Conservation (phyloP, 1,140 invertebrate species). For the Thrips palmi region DNA sequence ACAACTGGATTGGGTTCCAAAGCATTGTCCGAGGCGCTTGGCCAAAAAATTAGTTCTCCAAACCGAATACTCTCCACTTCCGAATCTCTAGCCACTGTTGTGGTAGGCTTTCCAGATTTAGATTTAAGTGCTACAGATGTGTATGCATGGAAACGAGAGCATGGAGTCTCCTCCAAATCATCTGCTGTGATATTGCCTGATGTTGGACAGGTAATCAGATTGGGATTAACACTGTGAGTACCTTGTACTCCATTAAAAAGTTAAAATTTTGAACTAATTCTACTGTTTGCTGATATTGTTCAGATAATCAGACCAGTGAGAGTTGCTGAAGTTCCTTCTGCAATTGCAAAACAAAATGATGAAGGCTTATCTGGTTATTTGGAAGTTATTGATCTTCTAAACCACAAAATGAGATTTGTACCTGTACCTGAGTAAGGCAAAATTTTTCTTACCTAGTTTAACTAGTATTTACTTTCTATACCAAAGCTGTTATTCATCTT, state of each 20-base stretch:
- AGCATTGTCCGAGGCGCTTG: constrained; percentile 17
- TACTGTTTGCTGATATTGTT: too few species aligned
- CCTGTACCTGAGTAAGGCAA: constrained; percentile 32
- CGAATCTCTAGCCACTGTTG: constrained; percentile 26
- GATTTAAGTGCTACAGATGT: constrained; percentile 18
- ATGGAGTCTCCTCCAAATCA: too few species aligned
- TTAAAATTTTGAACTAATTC: too few species aligned
- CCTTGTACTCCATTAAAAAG: too few species aligned
- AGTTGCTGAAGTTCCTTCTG: too few species aligned
- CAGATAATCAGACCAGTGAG: too few species aligned
- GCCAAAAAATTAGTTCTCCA: constrained; percentile 26
- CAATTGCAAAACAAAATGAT: too few species aligned
- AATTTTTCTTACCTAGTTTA: constrained; percentile 5
- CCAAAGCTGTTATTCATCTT: background rate
- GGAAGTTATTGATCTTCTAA: constrained; percentile 34
- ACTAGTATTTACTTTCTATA: background rate
- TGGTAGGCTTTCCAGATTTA: constrained; percentile 35
- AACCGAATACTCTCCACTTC: constrained; percentile 28
- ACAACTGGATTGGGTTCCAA: too few species aligned
- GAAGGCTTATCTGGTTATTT: constrained; percentile 27
- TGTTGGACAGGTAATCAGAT: too few species aligned
- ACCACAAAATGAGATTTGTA: constrained; percentile 34
- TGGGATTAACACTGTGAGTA: too few species aligned
- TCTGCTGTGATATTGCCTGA: too few species aligned
- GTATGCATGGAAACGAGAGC: constrained; percentile 20